phyloP scores from a whole-genome alignment of 2,888 invertebrate genomes.

The Athalia cordata region DNA sequence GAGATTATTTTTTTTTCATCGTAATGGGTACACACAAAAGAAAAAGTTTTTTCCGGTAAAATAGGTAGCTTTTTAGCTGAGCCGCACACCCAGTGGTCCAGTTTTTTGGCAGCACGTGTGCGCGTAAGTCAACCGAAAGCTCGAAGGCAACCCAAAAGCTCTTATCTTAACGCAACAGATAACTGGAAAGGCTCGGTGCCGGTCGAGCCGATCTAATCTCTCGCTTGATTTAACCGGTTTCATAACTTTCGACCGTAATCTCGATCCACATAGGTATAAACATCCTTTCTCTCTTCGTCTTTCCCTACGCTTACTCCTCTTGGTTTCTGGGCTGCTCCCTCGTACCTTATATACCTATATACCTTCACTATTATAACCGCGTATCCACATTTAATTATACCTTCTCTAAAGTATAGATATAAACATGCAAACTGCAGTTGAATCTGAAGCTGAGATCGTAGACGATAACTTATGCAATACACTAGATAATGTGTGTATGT shows the following conservation, averaged over 20 bases:
- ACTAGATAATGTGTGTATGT: slow-evolving; percentile 6
- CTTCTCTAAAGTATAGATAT: slow-evolving; percentile 14
- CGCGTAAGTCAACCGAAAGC: slow-evolving; percentile 41
- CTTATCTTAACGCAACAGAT: slow-evolving; percentile 43
- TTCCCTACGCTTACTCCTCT: slow-evolving; percentile 51
- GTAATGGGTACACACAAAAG: background rate
- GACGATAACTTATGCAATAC: slow-evolving; percentile 20
- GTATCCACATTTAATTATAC: slow-evolving; percentile 40
- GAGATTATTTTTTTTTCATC: background rate
- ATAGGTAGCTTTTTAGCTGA: background rate
- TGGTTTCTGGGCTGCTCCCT: slow-evolving; percentile 45
- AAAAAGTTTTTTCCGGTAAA: slow-evolving; percentile 44
- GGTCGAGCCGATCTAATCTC: slow-evolving; percentile 69
- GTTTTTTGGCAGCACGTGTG: slow-evolving; percentile 36
- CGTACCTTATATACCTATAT: slow-evolving; percentile 7
- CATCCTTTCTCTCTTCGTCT: slow-evolving; percentile 61
- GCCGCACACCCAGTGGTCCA: background rate
- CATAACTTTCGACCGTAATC: slow-evolving; percentile 73
- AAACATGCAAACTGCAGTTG: slow-evolving; percentile 2
- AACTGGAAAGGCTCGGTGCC: slow-evolving; percentile 43
- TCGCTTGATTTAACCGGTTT: slow-evolving; percentile 71
- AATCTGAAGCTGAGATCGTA: background rate
- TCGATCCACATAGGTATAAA: slow-evolving; percentile 68
- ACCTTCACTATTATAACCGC: slow-evolving; percentile 20
- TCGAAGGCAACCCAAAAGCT: slow-evolving; percentile 37